Conservation (phyloP, 2,113 vertebrate genomes). For the Python bivittatus region DNA sequence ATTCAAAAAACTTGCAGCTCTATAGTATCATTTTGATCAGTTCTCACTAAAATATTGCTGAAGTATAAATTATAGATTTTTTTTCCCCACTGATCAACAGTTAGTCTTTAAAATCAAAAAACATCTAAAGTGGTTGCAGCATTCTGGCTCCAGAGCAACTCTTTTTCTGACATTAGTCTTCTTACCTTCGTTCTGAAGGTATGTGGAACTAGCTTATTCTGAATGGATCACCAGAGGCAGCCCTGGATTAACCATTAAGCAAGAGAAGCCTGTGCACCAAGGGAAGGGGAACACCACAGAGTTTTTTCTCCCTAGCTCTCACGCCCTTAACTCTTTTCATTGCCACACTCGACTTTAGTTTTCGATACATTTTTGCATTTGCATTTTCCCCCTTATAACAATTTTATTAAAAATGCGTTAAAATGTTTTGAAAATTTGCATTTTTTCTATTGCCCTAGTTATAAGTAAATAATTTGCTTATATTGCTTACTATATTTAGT, state of each 20-base stretch:
- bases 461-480: not conserved
- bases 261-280: not conserved
- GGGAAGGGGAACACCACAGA: not conserved
- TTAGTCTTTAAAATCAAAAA: not conserved
- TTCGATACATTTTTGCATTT: not conserved
- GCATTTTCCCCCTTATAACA: not conserved
- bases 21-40: not conserved
- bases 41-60: not conserved
- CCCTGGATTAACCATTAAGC: not conserved
- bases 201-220: not conserved
- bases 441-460: not conserved
- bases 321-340: not conserved
- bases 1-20: not conserved
- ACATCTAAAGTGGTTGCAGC: not conserved
- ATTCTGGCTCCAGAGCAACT: not conserved
- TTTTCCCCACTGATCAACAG: not conserved
- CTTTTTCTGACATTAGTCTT: not conserved
- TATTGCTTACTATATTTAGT: not conserved
- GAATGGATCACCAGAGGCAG: not conserved
- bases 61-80: not conserved
- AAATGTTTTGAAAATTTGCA: not conserved
- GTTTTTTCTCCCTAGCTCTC: not conserved
- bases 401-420: not conserved
- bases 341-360: not conserved
- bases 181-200: not conserved